Base-by-base conservation (phyloP, 2,888 invertebrate genomes). In the Tuberolachnus salignus region DNA sequence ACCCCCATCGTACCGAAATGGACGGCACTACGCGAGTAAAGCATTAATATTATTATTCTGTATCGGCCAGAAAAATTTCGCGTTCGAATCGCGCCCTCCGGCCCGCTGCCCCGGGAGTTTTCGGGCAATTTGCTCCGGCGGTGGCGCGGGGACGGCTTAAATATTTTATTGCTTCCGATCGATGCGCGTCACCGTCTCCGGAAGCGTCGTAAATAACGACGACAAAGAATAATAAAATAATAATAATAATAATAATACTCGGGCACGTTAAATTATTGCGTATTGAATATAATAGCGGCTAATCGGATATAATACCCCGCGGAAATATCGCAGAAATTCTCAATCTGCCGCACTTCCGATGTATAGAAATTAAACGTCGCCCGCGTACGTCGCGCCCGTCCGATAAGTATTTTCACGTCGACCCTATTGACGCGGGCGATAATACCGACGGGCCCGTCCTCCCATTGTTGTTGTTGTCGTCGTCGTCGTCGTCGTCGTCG, bases 131-230 rank as follows among this genome's bases (percentile, higher is more conserved):
- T 78, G 78, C 51, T 78, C 42, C 23, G 67, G 66, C 44, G 64
- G 44, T 34, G 51, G 42, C n/a, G 23, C 23, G 34, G 34, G 34
- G 34, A 34, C 64, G 64, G 46, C 67, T 75, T 75, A 78, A 78
- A 78, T 78, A 78, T 78, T 78, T 78, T 78, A 78, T 78, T 78
- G 69, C 78, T 78, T 78, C 78, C 78, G 78, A 78, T 78, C 78
- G 78, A 59, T 59, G 34, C 74, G 57, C 51, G 26, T 59, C 67
- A 59, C 49, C 66, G 23, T 74, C 53, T 74, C 75, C 66, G 67
- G n/a, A 26, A 3, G 53, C 66, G 64, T 69, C 69, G 51, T 61
- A 78, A 78, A 78, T 61, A 61, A 78, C 78, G 67, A 61, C 49
- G 63, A 44, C 49, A 1, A 42, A n/a, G 34, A 51, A 34, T 51